These are phyloP conservation scores for Canis aureus DNA, from an alignment of 2,113 vertebrate species.

Conservation along the genomic window DNA sequence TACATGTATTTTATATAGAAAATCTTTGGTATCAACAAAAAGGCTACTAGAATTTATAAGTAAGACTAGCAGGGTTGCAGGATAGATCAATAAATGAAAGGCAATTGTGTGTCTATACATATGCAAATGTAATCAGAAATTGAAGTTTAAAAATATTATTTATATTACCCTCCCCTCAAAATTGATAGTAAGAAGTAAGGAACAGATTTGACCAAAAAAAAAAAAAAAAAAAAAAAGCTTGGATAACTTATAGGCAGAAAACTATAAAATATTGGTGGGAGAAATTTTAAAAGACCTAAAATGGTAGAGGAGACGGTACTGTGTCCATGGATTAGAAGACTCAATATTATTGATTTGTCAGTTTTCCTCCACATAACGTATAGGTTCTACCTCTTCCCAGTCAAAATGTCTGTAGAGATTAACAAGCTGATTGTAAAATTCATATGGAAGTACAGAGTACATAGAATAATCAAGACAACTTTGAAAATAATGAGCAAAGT, in stretches of 20 bases:
- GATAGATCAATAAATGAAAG: neutral
- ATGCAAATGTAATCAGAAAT: neutral
- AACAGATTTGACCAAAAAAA: neutral
- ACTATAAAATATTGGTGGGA: neutral
- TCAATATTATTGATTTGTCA: neutral
- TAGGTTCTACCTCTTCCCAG: neutral
- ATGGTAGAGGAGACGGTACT: neutral
- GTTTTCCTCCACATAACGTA: neutral
- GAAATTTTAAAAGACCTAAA: neutral
- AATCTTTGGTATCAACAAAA: neutral
- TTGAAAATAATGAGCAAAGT: neutral
- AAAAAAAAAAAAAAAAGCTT: neutral
- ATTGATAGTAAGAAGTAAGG: neutral
- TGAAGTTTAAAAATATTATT: neutral
- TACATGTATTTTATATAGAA: neutral
- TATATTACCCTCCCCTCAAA: neutral
- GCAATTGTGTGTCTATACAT: neutral
- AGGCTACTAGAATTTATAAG: neutral
- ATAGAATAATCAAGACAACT: neutral
- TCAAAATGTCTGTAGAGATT: neutral
- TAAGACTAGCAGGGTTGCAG: neutral
- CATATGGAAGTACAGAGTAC: too few relatives aligned
- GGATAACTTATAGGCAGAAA: neutral
- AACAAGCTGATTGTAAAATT: neutral
- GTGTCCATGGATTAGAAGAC: neutral